Evolutionary conservation across 2,113 vertebrate species (phyloP), one percentile per base, ranked within the genome.

Genomic region (Sebastes fasciatus): DNA sequence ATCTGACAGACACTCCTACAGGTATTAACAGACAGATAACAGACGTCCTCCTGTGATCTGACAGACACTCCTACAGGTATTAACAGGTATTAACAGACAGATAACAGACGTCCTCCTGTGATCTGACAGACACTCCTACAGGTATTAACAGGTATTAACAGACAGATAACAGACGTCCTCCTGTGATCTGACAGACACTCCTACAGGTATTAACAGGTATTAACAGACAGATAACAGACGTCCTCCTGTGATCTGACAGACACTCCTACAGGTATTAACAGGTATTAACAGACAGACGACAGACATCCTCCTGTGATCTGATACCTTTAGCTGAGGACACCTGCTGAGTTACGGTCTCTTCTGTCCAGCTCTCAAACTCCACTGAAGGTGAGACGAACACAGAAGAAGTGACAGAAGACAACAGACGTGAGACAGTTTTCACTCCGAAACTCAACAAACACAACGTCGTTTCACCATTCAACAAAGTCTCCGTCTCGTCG

Each of bases 311-410:
- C 23, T 26, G 40, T 40, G 51, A 7, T 26, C 9, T 13, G 43
- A 85, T 95, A 96, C 94, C 94, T 96, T 67, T 65, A 55, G 71
- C 17, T 21, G 71, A 61, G 66, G 89, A 88, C 67, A 93, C 80
- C 83, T 92, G 87, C 75, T 94, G 85, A 51, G 88, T 86, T 73
- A 91, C 48, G 6, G 60, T 88, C 85, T 94, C 93, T 83, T 94
- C 93, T 68, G 85, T 88, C 93, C 94, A 89, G 84, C 88, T 93
- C 82, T 94, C 77, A 89, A 68, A 86, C 78, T 94, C 93, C 46
- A 90, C 87, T 92, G 76, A 87, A 92, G 77, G 40, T 13, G 75
- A 46, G 80, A 94, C 26, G 77, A 90, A 55, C 82, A 89, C 75
- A 81, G 58, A 54, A 79, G 58, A 54, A 69, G 65, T 51, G 76